phyloP scores from a whole-genome alignment of 64 coral and sea anemone genomes.

The Stichodactyla mertensii region DNA sequence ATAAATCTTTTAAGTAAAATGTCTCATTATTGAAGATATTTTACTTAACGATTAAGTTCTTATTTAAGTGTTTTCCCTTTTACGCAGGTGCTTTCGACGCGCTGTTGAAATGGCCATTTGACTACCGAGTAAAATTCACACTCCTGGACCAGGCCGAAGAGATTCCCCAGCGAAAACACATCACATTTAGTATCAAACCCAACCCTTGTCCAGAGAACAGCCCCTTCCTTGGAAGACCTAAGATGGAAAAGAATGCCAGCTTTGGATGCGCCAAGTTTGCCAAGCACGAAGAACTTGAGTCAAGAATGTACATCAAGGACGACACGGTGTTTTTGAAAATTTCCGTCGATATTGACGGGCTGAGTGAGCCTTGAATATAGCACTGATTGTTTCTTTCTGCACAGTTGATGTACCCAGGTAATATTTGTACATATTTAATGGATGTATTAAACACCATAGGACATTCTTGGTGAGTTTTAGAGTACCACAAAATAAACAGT shows the following conservation, averaged over 20 bases:
- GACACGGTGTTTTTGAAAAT: constrained; percentile 93
- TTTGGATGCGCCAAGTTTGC: constrained; percentile 98
- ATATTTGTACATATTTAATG: background rate
- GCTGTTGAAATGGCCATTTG: constrained; percentile 98
- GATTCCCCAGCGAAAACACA: constrained; percentile 66
- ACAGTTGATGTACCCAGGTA: background rate
- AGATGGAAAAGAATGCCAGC: constrained; percentile 95
- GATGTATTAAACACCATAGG: background rate
- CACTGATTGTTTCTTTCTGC: background rate
- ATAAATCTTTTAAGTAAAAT: no score
- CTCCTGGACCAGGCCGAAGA: constrained; percentile 84
- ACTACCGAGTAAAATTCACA: constrained; percentile 84
- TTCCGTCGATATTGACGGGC: constrained; percentile 76
- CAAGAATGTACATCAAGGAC: constrained; percentile 75
- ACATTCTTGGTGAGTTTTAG: background rate
- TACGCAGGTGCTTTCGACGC: constrained; percentile 82
- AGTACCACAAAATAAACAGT: background rate
- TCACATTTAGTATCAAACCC: constrained; percentile 97
- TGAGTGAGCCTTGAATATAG: constrained; percentile 74
- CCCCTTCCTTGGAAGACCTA: constrained; percentile 87
- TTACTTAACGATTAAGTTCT: no score
- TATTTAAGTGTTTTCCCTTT: background rate
- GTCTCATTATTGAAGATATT: no score
- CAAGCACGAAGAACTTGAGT: constrained; percentile 96
- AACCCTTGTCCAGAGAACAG: constrained; percentile 87